phyloP scores from a whole-genome alignment of 2,888 invertebrate genomes.

The Masnerella sp. region DNA sequence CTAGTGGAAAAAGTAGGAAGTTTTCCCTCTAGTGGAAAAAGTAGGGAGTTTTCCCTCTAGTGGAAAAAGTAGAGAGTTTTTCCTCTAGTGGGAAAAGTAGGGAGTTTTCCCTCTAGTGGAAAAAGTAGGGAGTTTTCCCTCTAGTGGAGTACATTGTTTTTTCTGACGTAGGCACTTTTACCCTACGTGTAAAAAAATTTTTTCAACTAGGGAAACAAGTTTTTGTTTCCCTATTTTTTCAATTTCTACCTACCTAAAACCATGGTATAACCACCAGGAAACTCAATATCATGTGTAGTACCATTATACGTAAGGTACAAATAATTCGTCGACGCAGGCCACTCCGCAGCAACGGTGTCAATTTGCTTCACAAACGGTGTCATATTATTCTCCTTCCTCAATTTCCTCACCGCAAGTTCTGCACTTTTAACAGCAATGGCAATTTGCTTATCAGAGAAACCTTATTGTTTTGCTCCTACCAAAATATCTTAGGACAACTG shows the following conservation, averaged over 20 bases:
- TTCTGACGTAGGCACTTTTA: too few relatives aligned
- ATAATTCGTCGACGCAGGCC: constrained; percentile 99
- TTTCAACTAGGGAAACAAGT: too few relatives aligned
- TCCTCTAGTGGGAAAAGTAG: too few relatives aligned
- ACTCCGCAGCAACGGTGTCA: constrained; percentile 99
- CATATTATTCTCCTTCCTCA: constrained; percentile 86
- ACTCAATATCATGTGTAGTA: constrained; percentile 87
- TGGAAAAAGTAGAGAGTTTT: too few relatives aligned
- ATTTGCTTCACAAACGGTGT: constrained; percentile 96
- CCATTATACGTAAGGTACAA: constrained; percentile 99
- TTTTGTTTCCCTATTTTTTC: too few relatives aligned
- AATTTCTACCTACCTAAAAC: constrained; percentile 90
- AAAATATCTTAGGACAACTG: constrained; percentile 83
- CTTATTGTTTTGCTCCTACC: constrained; percentile 91
- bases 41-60: too few relatives aligned
- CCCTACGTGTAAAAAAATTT: too few relatives aligned
- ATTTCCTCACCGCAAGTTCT: constrained; percentile 88
- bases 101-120: too few relatives aligned
- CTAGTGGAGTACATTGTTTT: too few relatives aligned
- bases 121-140: too few relatives aligned
- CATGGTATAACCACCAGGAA: constrained; percentile 88
- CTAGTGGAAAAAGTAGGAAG: too few relatives aligned
- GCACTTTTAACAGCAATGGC: constrained; percentile 92
- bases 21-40: too few relatives aligned
- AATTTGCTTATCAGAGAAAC: constrained; percentile 98